Percentiles rank a stretch among this genome's conserved stretches.
Conservation (phyloP, 1,140 invertebrate genomes). For the Matsumurasca onukii region DNA sequence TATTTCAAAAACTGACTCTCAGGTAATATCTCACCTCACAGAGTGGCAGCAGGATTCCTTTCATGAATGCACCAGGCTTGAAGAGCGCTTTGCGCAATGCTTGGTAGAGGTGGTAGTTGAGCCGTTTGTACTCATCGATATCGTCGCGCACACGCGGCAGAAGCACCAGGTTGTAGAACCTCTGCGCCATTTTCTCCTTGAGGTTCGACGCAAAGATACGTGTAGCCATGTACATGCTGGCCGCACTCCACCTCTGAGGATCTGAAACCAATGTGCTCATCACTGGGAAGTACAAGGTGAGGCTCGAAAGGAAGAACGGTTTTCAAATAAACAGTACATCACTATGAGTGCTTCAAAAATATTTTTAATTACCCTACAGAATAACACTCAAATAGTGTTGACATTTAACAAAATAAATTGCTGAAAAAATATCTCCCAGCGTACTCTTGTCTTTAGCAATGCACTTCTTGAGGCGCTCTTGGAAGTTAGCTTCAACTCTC, state of each 20-base stretch:
- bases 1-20: too few relatives aligned
- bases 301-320: not conserved
- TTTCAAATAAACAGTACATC: constrained; percentile 11
- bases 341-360: not conserved
- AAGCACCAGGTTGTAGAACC: constrained; percentile 93
- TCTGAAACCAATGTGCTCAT: constrained; percentile 51
- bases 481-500: too few relatives aligned
- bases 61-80: constrained; percentile 99
- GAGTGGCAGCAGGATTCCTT: constrained; percentile 90
- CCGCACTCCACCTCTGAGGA: constrained; percentile 81
- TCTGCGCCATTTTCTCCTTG: constrained; percentile 94
- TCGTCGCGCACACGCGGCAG: constrained; percentile 94
- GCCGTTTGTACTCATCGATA: constrained; percentile 89
- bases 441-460: too few relatives aligned
- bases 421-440: too few relatives aligned
- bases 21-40: constrained; percentile 65
- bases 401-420: too few relatives aligned
- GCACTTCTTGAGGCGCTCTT: too few relatives aligned
- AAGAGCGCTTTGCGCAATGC: constrained; percentile 91
- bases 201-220: constrained; percentile 95
- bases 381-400: too few relatives aligned
- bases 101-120: constrained; percentile 97
- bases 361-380: too few relatives aligned
- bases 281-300: too few relatives aligned
- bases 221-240: constrained; percentile 94